These are phyloP conservation scores for Beroe forskalii DNA, from an alignment of 37 sponge, comb jelly and placozoan species.

Conservation along the genomic window DNA sequence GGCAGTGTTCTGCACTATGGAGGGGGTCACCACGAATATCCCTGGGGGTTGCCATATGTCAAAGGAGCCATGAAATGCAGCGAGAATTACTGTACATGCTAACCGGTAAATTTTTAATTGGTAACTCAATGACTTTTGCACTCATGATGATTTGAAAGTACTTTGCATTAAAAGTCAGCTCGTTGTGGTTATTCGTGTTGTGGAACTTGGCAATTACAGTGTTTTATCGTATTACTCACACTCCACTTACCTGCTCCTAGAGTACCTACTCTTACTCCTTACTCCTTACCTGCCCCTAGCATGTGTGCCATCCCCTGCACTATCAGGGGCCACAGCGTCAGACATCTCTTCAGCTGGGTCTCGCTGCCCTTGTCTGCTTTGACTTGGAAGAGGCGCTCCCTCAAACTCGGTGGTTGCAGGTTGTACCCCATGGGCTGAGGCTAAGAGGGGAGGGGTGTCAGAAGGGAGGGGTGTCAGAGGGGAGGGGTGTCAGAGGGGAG, in stretches of 20 bases:
- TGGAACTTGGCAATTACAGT: too few species aligned
- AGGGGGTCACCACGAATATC: conserved; percentile 20
- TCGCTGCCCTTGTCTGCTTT: neutral
- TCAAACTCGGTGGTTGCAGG: neutral
- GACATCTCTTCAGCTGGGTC: conserved; percentile 12
- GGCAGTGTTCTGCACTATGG: neutral
- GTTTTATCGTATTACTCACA: too few species aligned
- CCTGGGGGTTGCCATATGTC: neutral
- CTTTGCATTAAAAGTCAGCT: too few species aligned
- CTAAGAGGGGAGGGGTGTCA: neutral
- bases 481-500: neutral
- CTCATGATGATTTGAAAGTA: too few species aligned
- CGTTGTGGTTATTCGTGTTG: too few species aligned
- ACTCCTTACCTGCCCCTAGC: conserved; percentile 45
- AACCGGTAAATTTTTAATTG: too few species aligned
- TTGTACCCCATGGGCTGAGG: neutral
- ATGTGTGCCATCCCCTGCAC: conserved; percentile 40
- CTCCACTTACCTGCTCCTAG: too few species aligned
- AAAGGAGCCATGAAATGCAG: too few species aligned
- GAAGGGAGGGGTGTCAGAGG: too few species aligned
- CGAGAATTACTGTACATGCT: too few species aligned
- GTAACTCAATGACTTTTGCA: too few species aligned
- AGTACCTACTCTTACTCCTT: too few species aligned
- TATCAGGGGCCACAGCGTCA: conserved; percentile 11
- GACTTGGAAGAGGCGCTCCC: conserved; percentile 8